Conservation (phyloP, 2,797 vertebrate genomes). For the Hipposideros larvatus region DNA sequence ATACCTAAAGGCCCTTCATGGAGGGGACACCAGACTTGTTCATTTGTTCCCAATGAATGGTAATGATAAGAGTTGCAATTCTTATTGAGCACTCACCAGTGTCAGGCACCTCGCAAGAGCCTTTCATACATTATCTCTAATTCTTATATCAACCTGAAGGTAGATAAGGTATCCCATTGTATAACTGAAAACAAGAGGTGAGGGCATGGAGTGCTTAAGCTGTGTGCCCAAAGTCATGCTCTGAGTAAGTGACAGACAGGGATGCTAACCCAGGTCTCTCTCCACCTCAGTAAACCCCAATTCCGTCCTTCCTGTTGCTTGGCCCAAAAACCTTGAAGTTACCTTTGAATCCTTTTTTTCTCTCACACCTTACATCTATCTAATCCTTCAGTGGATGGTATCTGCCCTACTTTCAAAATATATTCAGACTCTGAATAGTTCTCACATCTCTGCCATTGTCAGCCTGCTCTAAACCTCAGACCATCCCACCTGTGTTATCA, state of each 20-base stretch:
- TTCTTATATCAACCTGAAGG: constrained; percentile 38
- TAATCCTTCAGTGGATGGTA: background rate
- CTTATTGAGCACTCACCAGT: background rate
- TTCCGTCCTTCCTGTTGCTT: background rate
- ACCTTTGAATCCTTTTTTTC: background rate
- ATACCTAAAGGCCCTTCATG: background rate
- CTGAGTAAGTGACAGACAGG: background rate
- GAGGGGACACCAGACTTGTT: background rate
- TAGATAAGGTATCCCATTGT: constrained; percentile 44
- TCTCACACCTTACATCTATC: background rate
- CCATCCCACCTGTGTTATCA: background rate
- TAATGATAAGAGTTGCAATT: constrained; percentile 36
- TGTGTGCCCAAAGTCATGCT: background rate
- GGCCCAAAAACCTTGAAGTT: background rate
- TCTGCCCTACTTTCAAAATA: background rate
- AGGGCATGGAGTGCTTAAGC: background rate
- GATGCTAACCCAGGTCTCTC: background rate
- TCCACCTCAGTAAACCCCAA: background rate
- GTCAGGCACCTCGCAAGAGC: constrained; percentile 6
- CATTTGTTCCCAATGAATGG: constrained; percentile 20
- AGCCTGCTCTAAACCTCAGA: background rate
- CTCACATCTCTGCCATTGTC: background rate
- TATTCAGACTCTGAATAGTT: background rate
- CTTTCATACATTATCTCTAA: constrained; percentile 62
- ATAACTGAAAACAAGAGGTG: background rate